Conservation (phyloP, 1,140 invertebrate species). For the Sitodiplosis mosellana region DNA sequence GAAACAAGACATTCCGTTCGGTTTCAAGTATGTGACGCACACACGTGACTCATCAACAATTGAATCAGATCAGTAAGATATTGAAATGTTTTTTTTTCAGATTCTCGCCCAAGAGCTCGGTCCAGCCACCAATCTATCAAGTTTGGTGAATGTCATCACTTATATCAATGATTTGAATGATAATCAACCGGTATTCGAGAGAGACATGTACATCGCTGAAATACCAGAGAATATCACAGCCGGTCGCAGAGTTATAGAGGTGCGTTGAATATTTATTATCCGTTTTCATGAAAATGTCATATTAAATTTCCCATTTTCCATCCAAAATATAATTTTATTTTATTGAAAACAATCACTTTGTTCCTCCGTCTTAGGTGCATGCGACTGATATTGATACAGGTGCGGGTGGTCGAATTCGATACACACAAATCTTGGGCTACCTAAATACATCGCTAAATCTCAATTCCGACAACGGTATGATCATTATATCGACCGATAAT, state of each 20-base stretch:
- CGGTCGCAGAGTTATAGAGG: conserved; percentile 53
- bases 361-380: conserved; percentile 23
- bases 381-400: conserved; percentile 61
- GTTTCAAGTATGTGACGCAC: conserved; percentile 38
- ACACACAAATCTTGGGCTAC: conserved; percentile 55
- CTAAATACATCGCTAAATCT: conserved; percentile 55
- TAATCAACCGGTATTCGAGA: conserved; percentile 63
- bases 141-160: conserved; percentile 53
- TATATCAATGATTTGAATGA: conserved; percentile 79
- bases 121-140: conserved; percentile 49
- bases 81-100: conserved; percentile 18
- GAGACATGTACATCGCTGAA: conserved; percentile 49
- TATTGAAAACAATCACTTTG: not conserved
- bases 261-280: not conserved
- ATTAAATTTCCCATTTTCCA: too few relatives aligned
- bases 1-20: conserved; percentile 52
- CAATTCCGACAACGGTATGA: conserved; percentile 56
- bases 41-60: not conserved
- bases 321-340: conserved; percentile 2
- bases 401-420: conserved; percentile 48
- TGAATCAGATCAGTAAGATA: too few relatives aligned
- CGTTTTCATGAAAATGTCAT: too few relatives aligned
- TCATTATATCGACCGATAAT: conserved; percentile 55
- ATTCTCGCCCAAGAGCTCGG: conserved; percentile 63
- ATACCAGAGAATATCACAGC: conserved; percentile 60